These are phyloP conservation scores for Prinia subflava DNA, from an alignment of 2,113 vertebrate genomes.

Conservation along the genomic window DNA sequence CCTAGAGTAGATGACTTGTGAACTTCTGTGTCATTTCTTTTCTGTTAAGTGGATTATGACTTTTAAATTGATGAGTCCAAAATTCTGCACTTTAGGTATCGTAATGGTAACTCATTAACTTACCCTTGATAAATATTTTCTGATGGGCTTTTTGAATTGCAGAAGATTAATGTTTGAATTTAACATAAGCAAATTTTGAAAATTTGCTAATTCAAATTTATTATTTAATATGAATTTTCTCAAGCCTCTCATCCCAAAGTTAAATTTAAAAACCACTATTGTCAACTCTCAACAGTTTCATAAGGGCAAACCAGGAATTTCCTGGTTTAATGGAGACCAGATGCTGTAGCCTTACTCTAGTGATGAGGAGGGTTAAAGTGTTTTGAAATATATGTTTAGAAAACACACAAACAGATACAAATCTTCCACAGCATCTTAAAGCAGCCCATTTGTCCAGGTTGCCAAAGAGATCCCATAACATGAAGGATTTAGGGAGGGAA, in stretches of 20 bases:
- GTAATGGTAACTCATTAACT: not conserved
- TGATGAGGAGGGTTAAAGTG: not conserved
- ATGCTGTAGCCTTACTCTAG: not conserved
- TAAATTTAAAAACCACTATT: not conserved
- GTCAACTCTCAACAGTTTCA: not conserved
- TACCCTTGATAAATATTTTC: not conserved
- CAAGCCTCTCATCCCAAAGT: not conserved
- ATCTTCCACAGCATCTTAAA: not conserved
- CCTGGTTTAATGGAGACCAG: slow-evolving; percentile 3
- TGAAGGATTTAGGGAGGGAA: not conserved
- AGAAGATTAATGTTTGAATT: not conserved
- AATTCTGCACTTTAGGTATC: not conserved
- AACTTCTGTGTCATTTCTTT: accelerated
- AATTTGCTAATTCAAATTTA: not conserved
- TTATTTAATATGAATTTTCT: not conserved
- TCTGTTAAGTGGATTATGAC: not conserved
- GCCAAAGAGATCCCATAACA: not conserved
- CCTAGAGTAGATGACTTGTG: not conserved
- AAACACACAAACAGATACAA: not conserved
- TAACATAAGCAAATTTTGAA: not conserved
- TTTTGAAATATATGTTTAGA: not conserved
- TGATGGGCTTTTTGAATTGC: not conserved
- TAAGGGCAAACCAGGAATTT: not conserved
- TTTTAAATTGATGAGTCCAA: not conserved
- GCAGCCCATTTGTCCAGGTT: not conserved